These are phyloP conservation scores for Typhlomys cinereus DNA, from an alignment of 2,113 vertebrate species.

Conservation along the genomic window DNA sequence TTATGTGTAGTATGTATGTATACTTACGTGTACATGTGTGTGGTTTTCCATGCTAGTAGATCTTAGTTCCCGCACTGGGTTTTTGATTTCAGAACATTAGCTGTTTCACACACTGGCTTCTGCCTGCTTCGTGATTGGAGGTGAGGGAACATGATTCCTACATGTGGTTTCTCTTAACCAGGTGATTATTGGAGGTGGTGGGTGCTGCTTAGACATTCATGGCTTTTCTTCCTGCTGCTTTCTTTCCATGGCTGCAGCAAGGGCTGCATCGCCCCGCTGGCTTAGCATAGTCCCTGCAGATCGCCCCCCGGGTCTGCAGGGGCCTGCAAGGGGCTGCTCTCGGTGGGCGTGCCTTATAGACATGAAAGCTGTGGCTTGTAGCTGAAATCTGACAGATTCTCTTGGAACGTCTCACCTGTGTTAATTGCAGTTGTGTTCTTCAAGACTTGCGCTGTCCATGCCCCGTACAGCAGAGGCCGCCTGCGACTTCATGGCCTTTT, in stretches of 20 bases:
- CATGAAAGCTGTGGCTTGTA: neutral
- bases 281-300: conserved; percentile 21
- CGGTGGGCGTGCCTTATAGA: neutral
- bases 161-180: conserved; percentile 77
- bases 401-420: conserved; percentile 45
- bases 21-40: neutral
- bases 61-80: conserved; percentile 54
- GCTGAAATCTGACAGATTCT: conserved; percentile 44
- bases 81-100: conserved; percentile 69
- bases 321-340: conserved; percentile 33
- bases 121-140: conserved; percentile 70
- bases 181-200: conserved; percentile 82
- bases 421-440: neutral
- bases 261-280: neutral
- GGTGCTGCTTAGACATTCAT: conserved; percentile 36
- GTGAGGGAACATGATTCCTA: conserved; percentile 74
- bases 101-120: conserved; percentile 56
- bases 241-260: conserved; percentile 3
- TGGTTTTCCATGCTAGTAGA: conserved; percentile 65
- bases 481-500: neutral
- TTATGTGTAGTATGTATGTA: neutral
- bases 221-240: neutral
- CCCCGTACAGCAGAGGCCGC: neutral
- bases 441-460: neutral
- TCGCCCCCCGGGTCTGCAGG: conserved; percentile 22